Evolutionary conservation across 2,888 invertebrate species (phyloP).

Genomic region (Mactromeris polynyma): DNA sequence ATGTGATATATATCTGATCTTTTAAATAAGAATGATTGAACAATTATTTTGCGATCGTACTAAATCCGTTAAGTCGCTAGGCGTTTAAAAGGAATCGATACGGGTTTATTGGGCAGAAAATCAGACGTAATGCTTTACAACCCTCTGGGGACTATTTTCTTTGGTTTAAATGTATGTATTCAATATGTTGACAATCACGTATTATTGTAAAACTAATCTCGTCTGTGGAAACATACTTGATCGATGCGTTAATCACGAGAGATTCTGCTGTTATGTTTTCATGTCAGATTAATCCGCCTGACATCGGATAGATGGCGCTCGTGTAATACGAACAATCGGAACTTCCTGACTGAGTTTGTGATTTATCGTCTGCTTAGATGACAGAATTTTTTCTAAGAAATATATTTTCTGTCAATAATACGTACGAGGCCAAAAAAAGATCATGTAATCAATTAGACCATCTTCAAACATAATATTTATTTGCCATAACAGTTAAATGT

Average conservation of each 20-base stretch:
- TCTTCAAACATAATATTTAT: too few species aligned
- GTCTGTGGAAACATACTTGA: neutral
- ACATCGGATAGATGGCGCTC: neutral
- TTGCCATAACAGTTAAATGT: too few species aligned
- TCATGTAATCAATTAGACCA: too few species aligned
- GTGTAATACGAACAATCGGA: neutral
- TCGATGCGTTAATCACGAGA: neutral
- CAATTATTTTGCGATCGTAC: neutral
- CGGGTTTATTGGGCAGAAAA: constrained; percentile 7
- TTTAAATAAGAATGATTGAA: neutral
- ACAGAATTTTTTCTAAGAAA: neutral
- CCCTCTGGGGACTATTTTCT: neutral
- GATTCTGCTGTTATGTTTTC: neutral
- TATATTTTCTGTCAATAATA: neutral
- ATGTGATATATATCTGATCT: neutral
- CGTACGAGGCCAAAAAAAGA: neutral
- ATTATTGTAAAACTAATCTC: neutral
- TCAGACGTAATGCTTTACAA: neutral
- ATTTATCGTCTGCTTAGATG: neutral
- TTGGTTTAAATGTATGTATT: neutral
- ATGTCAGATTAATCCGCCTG: neutral
- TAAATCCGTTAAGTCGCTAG: constrained; percentile 4
- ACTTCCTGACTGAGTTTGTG: neutral
- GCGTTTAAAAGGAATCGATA: neutral
- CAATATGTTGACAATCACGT: neutral